phyloP scores from a whole-genome alignment of 1,140 invertebrate species.

The Sesamia nonagrioides region DNA sequence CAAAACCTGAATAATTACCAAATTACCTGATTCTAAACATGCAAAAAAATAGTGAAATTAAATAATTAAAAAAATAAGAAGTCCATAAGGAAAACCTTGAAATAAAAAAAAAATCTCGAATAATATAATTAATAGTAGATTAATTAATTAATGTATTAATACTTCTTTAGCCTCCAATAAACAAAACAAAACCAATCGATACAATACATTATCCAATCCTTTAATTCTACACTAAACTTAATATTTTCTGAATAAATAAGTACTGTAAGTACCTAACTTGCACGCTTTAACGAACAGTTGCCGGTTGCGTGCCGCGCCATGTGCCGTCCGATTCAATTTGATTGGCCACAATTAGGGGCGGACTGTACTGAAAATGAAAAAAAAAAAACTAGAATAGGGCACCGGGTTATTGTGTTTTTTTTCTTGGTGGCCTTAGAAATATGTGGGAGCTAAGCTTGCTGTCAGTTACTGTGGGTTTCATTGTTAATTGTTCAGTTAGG shows the following conservation, averaged over 20 bases:
- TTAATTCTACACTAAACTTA: neutral
- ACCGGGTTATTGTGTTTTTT: neutral
- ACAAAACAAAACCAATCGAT: neutral
- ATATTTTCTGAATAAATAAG: neutral
- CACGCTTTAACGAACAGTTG: slow-evolving; percentile 17
- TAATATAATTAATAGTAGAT: no score
- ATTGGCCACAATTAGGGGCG: slow-evolving; percentile 32
- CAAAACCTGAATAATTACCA: no score
- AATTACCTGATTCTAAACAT: no score
- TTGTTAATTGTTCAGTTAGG: no score
- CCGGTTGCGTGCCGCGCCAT: neutral
- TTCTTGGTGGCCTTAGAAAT: neutral
- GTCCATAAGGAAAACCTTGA: no score
- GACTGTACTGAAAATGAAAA: slow-evolving; percentile 24
- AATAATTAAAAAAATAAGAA: no score
- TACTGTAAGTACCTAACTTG: neutral
- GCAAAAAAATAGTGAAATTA: no score
- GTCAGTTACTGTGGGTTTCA: no score
- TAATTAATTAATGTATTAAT: neutral
- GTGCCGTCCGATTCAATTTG: slow-evolving; percentile 39
- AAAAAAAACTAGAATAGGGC: slow-evolving; percentile 26
- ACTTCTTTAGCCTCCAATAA: neutral
- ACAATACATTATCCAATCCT: slow-evolving; percentile 20
- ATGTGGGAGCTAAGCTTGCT: no score
- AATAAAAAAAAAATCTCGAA: no score